Conservation (phyloP, 2,888 invertebrate species). For the Lycocerus yunnanus region DNA sequence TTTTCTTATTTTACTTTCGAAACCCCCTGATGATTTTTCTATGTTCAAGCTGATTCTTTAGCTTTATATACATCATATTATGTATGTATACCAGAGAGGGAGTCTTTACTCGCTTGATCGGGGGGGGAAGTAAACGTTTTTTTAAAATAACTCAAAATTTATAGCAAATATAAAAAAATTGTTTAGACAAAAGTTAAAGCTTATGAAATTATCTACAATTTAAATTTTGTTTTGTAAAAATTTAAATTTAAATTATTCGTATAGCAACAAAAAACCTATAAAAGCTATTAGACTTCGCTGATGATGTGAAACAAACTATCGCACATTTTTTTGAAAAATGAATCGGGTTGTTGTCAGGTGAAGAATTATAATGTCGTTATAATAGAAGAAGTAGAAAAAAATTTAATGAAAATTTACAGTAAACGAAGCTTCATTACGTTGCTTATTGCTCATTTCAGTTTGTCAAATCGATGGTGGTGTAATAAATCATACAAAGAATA, state of each 20-base stretch:
- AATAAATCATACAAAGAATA: not conserved
- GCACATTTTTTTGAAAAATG: not conserved
- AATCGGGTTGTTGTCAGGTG: not conserved
- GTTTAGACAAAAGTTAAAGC: too few species aligned
- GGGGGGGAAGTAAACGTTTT: too few species aligned
- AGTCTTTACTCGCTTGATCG: too few species aligned
- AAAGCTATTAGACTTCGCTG: not conserved
- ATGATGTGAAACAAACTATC: not conserved
- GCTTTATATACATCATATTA: too few species aligned
- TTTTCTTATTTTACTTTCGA: too few species aligned
- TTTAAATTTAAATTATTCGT: not conserved
- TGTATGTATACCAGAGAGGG: too few species aligned
- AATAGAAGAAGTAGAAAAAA: not conserved
- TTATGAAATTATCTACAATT: too few species aligned
- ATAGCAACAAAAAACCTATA: not conserved
- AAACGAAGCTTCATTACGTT: not conserved
- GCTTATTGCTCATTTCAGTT: not conserved
- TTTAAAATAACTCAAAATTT: too few species aligned
- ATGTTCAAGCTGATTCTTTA: too few species aligned
- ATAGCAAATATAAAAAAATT: too few species aligned
- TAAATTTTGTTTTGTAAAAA: too few species aligned
- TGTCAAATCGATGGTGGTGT: not conserved
- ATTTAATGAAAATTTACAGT: not conserved
- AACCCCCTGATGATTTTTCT: too few species aligned
- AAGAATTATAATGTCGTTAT: not conserved